Percentiles rank a stretch among this genome's conserved stretches.
These are phyloP conservation scores for Argyresthia goedartella DNA, from an alignment of 2,888 invertebrate species.

Conservation along the genomic window DNA sequence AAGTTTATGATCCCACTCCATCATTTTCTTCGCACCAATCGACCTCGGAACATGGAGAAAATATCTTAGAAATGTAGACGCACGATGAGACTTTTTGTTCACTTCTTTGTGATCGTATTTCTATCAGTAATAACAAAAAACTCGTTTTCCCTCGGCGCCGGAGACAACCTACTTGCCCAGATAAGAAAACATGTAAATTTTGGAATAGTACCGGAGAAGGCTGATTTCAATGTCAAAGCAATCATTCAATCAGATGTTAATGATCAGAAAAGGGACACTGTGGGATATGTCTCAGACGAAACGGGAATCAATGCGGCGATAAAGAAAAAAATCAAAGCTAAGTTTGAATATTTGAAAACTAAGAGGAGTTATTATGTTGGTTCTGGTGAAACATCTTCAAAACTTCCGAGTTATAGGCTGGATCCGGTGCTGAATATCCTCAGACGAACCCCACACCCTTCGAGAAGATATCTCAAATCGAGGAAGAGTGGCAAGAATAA, in stretches of 20 bases:
- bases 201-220: background rate
- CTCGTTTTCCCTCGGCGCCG: background rate
- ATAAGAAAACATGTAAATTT: background rate
- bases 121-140: background rate
- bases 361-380: background rate
- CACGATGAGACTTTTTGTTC: background rate
- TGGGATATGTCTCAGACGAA: too few species aligned
- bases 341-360: too few species aligned
- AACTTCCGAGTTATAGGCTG: background rate
- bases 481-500: background rate
- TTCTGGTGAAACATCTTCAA: background rate
- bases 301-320: too few species aligned
- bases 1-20: background rate
- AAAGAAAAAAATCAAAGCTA: too few species aligned
- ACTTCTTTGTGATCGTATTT: background rate
- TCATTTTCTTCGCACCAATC: background rate
- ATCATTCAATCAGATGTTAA: too few species aligned
- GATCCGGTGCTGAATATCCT: background rate
- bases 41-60: background rate
- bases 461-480: background rate
- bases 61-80: background rate
- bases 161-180: background rate
- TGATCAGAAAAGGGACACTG: too few species aligned
- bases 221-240: too few species aligned
- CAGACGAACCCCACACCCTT: background rate